Conservation (phyloP, 37 sponge, comb jelly and placozoan genomes). For the Aplysina aerophoba region DNA sequence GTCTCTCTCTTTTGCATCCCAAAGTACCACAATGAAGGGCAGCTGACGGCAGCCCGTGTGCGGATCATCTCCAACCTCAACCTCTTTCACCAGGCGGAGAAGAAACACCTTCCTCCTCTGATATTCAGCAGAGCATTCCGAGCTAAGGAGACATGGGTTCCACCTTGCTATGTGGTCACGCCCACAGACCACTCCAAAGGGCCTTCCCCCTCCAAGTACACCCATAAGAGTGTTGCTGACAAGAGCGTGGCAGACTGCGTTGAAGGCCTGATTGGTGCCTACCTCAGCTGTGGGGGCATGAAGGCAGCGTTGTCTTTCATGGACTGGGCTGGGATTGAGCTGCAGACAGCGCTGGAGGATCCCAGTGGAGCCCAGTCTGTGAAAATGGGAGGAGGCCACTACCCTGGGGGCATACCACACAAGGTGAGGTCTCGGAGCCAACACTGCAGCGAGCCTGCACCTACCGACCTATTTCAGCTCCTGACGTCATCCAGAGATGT, state of each 20-base stretch:
- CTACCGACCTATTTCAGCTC: neutral
- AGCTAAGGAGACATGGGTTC: conserved; percentile 62
- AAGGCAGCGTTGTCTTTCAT: conserved; percentile 71
- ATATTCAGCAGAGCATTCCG: conserved; percentile 41
- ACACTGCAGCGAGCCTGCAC: neutral
- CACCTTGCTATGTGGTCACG: conserved; percentile 49
- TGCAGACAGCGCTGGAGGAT: neutral
- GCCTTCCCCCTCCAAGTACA: neutral
- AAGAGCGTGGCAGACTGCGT: conserved; percentile 93
- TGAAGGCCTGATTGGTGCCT: conserved; percentile 91
- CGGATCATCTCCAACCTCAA: conserved; percentile 75
- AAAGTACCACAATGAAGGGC: conserved; percentile 69
- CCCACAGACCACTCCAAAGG: neutral
- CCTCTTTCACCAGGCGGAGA: conserved; percentile 64
- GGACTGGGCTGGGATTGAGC: conserved; percentile 68
- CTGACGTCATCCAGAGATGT: conserved; percentile 6
- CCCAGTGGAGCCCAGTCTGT: neutral
- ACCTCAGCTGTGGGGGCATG: conserved; percentile 84
- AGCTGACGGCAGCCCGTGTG: conserved; percentile 63
- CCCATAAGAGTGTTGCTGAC: conserved; percentile 63
- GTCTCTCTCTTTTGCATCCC: conserved; percentile 61
- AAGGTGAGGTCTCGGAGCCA: neutral
- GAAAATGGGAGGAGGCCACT: neutral
- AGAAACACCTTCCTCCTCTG: conserved; percentile 23
- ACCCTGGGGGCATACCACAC: too few relatives aligned